These are phyloP conservation scores for Rhynchophorus ferrugineus DNA, from an alignment of 1,140 invertebrate genomes.

Conservation along the genomic window DNA sequence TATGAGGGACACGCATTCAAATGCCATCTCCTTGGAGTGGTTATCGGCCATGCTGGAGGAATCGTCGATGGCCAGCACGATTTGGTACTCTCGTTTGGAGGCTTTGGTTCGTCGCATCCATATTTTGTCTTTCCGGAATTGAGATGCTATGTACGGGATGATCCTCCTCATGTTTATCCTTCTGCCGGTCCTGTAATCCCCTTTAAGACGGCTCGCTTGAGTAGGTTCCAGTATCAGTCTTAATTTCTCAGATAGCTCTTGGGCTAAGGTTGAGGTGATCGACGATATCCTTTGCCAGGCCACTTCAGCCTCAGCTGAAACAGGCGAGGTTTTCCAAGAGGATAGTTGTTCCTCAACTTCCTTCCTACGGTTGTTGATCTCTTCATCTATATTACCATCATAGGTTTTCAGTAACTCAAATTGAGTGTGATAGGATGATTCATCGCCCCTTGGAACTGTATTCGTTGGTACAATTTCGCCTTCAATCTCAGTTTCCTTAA, in stretches of 20 bases:
- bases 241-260: conserved; percentile 90
- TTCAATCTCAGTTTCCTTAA: conserved; percentile 58
- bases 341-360: conserved; percentile 51
- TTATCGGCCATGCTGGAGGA: conserved; percentile 90
- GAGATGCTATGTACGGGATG: conserved; percentile 96
- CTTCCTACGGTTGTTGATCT: conserved; percentile 37
- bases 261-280: conserved; percentile 61
- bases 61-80: conserved; percentile 94
- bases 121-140: conserved; percentile 98
- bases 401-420: conserved; percentile 27
- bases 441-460: conserved; percentile 56
- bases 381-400: conserved; percentile 17
- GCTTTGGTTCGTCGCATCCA: conserved; percentile 95
- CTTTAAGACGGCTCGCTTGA: conserved; percentile 79
- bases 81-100: conserved; percentile 93
- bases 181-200: conserved; percentile 93
- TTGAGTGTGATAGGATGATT: conserved; percentile 52
- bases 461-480: conserved; percentile 65
- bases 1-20: conserved; percentile 89
- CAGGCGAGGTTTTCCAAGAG: conserved; percentile 45
- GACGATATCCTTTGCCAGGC: conserved; percentile 52
- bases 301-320: conserved; percentile 43
- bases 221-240: conserved; percentile 92
- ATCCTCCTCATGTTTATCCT: conserved; percentile 97
- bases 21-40: conserved; percentile 83